A percentile compares a stretch with the other conserved stretches of the same genome.
Evolutionary conservation across 1,140 invertebrate species (phyloP).

Genomic region (Drosophila parabipectinata): DNA sequence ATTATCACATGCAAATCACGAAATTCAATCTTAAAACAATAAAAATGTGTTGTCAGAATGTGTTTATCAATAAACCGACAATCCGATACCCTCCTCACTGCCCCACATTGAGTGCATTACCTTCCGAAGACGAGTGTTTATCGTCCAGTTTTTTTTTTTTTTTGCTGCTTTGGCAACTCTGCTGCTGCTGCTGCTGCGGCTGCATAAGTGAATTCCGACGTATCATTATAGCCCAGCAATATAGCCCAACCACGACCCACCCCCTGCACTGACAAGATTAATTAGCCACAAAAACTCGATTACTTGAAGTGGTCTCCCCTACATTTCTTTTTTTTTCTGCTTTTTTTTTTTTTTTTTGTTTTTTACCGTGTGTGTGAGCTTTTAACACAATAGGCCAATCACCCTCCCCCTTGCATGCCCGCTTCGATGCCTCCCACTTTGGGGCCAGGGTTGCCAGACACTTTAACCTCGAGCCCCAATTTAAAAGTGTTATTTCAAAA

Average conservation of each 20-base stretch:
- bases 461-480: background rate
- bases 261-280: constrained; percentile 17
- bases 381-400: constrained; percentile 31
- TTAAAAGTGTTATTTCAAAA: background rate
- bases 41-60: constrained; percentile 4
- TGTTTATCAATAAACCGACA: constrained; percentile 16
- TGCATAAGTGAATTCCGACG: constrained; percentile 43
- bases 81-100: background rate
- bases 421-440: constrained; percentile 11
- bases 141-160: background rate
- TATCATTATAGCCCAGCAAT: constrained; percentile 27
- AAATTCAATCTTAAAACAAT: background rate
- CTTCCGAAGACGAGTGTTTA: constrained; percentile 1
- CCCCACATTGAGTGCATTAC: background rate
- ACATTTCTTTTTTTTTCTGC: constrained; percentile 9
- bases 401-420: constrained; percentile 12
- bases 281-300: constrained; percentile 36
- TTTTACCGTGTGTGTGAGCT: constrained; percentile 11
- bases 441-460: constrained; percentile 20
- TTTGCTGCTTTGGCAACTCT: constrained; percentile 31
- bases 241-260: background rate
- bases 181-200: constrained; percentile 19
- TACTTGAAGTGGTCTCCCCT: constrained; percentile 20
- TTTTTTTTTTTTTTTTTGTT: constrained; percentile 25
- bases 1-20: constrained; percentile 42